Evolutionary conservation across 1,140 invertebrate genomes (phyloP), one percentile per base, ranked within the genome.

Genomic region (Grapholita molesta): DNA sequence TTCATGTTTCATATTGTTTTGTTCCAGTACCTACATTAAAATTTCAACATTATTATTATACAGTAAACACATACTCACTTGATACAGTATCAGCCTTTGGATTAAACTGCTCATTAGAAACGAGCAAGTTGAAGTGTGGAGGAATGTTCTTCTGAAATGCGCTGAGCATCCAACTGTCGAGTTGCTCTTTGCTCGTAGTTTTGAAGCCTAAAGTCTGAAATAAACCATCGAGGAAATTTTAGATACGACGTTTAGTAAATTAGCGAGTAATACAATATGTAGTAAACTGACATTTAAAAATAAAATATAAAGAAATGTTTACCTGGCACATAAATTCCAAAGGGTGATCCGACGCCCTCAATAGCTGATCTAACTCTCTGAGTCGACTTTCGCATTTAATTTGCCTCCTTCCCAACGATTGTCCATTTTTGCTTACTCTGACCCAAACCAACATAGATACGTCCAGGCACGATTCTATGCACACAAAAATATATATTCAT

Each of bases 311-410:
- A n/a, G n/a, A n/a, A n/a, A 3, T 28, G 18, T n/a, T 61, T 92
- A 96, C 95, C 93, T 97, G 96, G 75, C 96, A 97, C 95, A 97
- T 96, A 79, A 97, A 97, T 81, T 97, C 95, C 32, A 97, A 88
- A 0, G 96, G 96, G 88, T 96, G 96, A 73, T 96, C 95, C 38
- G 95, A 94, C 0, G 95, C 94, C 42, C 96, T 88, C 32, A 97
- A 92, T 69, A 98, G 93, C 77, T 97, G 95, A 83, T 97, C 96
- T 68, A 97, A 88, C 85, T 97, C 96, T 25, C 96, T 92, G 24
- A 97, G 90, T 67, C 95, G 93, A 78, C 96, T 97, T 87, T 97
- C 96, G 85, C 96, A 97, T 84, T 97, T 97, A 64, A 98, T 95
- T 77, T 96, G 95, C 11, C 96, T 91, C 12, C 95, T 94, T 0